Base-by-base conservation (phyloP, 2,888 invertebrate species). In the Priocnemis perturbator region DNA sequence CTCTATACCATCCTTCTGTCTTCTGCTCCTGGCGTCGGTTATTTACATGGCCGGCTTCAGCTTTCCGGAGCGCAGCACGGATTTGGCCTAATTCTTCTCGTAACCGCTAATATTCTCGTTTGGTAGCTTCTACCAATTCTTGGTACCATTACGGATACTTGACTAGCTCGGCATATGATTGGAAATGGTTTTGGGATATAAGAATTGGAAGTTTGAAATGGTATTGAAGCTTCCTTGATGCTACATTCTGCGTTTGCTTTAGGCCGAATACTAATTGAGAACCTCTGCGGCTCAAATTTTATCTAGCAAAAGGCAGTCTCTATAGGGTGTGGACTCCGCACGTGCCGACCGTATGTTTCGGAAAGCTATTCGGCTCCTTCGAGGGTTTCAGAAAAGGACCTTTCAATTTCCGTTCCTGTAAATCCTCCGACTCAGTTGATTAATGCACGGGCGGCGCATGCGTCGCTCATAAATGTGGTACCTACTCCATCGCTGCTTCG, bases 271-370 rank as follows among this genome's bases (percentile, higher is more conserved):
- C 11, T 9, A 68, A 69, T 78, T 78, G 80, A 81, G 81, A 79
- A 72, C 71, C 78, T 74, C 80, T 79, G 81, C 0, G 30, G 47
- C 55, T 67, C 37, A 64, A 55, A 66, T 67, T 57, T 55, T 67
- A 67, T 67, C 67, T 59, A 53, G 68, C 53, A 37, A 76, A 71
- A 64, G 67, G 64, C 67, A 74, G 11, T 37, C 69, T 64, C 62
- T 59, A 65, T 55, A 72, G 78, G 74, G 79, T 78, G 74, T 71
- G 37, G 37, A 37, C 37, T 66, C 69, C 75, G 83, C 84, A 85
- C 85, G 85, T 85, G 84, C 81, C 83, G 75, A 79, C 83, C 85
- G 82, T 74, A 85, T 85, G 84, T 81, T 81, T 71, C 77, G 74
- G 52, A 37, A 74, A 76, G 65, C 76, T 70, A 69, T 64, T 52